phyloP scores from a whole-genome alignment of 2,888 invertebrate genomes.

The Sarcophaga carnaria region DNA sequence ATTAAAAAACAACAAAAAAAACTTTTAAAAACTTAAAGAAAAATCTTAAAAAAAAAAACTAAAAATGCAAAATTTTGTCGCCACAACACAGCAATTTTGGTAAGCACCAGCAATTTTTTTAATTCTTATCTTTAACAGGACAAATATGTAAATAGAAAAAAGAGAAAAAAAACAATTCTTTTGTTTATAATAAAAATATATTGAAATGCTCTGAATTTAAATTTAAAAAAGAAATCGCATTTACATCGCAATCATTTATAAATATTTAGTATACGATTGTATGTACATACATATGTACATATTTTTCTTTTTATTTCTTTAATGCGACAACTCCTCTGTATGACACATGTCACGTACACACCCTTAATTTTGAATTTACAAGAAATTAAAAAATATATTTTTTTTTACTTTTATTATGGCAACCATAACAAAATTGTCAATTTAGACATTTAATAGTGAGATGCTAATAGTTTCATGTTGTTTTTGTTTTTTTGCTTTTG shows the following conservation, averaged over 20 bases:
- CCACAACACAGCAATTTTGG: constrained; percentile 76
- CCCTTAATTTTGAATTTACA: not conserved
- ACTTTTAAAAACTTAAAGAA: not conserved
- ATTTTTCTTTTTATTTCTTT: constrained; percentile 3
- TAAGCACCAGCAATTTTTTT: constrained; percentile 70
- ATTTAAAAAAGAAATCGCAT: too few relatives aligned
- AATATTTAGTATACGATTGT: not conserved
- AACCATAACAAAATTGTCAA: not conserved
- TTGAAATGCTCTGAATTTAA: too few relatives aligned
- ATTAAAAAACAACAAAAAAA: not conserved
- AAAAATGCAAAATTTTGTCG: constrained; percentile 74
- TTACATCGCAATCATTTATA: too few relatives aligned
- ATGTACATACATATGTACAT: not conserved
- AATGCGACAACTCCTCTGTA: constrained; percentile 23
- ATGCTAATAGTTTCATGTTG: too few relatives aligned
- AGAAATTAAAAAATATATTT: not conserved
- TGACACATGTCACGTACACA: constrained; percentile 63
- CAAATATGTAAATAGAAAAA: not conserved
- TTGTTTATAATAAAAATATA: too few relatives aligned
- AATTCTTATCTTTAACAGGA: not conserved
- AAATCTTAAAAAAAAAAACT: not conserved
- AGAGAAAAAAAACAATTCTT: not conserved
- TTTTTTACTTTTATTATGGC: not conserved
- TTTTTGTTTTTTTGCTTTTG: too few relatives aligned
- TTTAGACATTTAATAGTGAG: too few relatives aligned